Conservation (phyloP, 2,797 vertebrate species). For the Dipus sagitta region DNA sequence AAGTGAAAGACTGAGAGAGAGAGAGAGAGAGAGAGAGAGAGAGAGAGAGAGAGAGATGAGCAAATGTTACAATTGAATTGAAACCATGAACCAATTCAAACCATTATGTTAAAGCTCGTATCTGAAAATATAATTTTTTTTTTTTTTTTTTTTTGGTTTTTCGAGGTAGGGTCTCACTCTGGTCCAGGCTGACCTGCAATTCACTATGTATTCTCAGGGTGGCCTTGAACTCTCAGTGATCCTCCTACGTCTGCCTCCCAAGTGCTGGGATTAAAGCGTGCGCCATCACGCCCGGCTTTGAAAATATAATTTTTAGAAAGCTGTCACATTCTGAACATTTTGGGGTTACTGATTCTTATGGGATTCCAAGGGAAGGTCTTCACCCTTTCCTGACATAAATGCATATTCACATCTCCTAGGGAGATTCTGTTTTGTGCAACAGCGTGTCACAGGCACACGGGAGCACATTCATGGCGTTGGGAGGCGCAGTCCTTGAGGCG, state of each 20-base stretch:
- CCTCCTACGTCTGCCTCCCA: too few species aligned
- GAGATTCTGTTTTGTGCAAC: background rate
- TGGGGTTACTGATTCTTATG: background rate
- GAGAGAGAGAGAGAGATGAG: background rate
- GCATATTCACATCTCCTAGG: background rate
- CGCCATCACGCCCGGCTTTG: too few species aligned
- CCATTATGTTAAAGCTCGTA: constrained; percentile 60
- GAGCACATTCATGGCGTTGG: constrained; percentile 45
- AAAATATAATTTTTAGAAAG: constrained; percentile 45
- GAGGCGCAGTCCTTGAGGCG: constrained; percentile 18
- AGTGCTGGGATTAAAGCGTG: too few species aligned
- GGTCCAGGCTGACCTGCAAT: too few species aligned
- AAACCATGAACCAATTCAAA: constrained; percentile 46
- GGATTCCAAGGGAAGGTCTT: background rate
- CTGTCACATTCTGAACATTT: background rate
- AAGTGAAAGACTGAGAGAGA: too few species aligned
- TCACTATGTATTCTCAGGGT: too few species aligned
- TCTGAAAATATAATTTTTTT: constrained; percentile 64
- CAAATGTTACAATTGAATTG: background rate
- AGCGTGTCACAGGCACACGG: background rate
- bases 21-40: too few species aligned
- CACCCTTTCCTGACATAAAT: constrained; percentile 16
- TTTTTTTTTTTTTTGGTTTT: too few species aligned
- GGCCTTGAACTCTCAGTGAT: too few species aligned
- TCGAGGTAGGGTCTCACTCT: too few species aligned